Evolutionary conservation across 2,888 invertebrate species (phyloP), one percentile per base, ranked within the genome.

Genomic region (Lasioglossum malachurum): DNA sequence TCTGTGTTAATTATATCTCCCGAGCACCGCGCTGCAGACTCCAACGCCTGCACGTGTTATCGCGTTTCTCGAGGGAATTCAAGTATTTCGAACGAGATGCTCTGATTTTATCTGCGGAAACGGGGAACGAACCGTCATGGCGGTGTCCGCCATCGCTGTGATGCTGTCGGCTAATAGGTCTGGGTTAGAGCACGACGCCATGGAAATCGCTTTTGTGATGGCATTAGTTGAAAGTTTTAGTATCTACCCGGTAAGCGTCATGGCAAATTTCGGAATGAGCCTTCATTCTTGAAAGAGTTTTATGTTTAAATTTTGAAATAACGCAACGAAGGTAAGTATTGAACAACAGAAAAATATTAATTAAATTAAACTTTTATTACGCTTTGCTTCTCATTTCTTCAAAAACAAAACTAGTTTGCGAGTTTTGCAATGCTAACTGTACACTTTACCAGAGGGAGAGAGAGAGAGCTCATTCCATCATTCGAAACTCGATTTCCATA

Each of bases 1-100:
- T 88, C 77, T 64, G 72, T 81, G 88, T 83, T 74, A 78, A 85
- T 83, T 78, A 57, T 83, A 90, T 85, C 80, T 80, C 27, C 27
- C 44, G 82, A 27, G 38, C 5, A n/a, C n/a, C n/a, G 41, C 12
- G 76, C 80, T 16, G 67, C 72, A 23, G 7, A 27, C 27, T 5
- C 0, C 27, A 8, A 64, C 75, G 23, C 38, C 19, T 31, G 14
- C 60, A 23, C 57, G 72, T 12, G 69, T 76, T 75, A 73, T 81
- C 79, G 69, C 67, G 79, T 27, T 78, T 76, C 82, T 44, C n/a
- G 53, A 60, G 75, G 69, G 60, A 49, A 74, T 75, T 75, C 75
- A 23, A 64, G 31, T 31, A 72, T 49, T 35, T n/a, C 71, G 71
- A 69, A 69, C n/a, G 71, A 38, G 23, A 69, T 38, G 69, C 12